Conservation (phyloP, 1,140 invertebrate genomes). For the Hetaerina americana region DNA sequence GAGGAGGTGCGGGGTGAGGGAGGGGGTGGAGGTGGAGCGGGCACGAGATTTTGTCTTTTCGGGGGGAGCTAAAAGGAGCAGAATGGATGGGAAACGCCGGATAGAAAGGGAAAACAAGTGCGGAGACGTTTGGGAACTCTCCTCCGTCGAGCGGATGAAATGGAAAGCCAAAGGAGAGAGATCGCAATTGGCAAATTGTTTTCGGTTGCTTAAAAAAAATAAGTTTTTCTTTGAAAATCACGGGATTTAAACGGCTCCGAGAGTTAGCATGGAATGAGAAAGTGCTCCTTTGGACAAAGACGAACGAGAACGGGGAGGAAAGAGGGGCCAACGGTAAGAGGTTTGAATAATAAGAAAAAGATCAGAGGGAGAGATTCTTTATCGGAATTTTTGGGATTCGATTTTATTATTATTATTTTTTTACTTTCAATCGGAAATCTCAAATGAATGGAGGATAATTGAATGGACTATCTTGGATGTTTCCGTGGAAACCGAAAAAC, state of each 20-base stretch:
- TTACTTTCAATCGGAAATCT: not conserved
- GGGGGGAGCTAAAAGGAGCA: not conserved
- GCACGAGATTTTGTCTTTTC: not conserved
- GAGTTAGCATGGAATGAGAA: no score
- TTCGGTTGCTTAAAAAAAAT: not conserved
- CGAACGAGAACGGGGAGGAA: no score
- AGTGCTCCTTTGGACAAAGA: no score
- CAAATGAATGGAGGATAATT: not conserved
- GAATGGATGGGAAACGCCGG: no score
- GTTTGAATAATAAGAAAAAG: no score
- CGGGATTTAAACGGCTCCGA: not conserved
- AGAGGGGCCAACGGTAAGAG: no score
- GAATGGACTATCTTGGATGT: not conserved
- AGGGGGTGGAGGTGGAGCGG: not conserved
- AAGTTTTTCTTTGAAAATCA: not conserved
- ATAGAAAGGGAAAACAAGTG: no score
- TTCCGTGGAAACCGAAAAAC: not conserved
- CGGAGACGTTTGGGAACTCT: no score
- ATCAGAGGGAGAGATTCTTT: no score
- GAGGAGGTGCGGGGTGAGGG: no score
- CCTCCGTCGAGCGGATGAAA: no score
- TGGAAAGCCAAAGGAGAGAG: not conserved
- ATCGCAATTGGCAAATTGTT: not conserved
- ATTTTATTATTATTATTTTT: not conserved
- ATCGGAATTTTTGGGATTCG: no score